Evolutionary conservation across 2,888 invertebrate species (phyloP).

Genomic region (Mimumesa dahlbomi): DNA sequence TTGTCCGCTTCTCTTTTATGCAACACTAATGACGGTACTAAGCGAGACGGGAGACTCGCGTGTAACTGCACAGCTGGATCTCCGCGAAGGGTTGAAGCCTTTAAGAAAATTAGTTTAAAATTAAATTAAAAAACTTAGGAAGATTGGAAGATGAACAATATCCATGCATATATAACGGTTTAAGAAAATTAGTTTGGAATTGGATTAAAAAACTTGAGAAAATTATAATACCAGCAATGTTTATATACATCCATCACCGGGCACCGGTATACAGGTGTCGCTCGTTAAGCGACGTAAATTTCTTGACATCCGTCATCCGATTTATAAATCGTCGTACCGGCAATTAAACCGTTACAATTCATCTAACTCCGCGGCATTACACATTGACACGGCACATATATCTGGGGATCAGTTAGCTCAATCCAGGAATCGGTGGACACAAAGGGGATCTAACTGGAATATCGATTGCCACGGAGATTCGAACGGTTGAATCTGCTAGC

Average conservation of each 20-base stretch:
- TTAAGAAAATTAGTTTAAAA: slow-evolving; percentile 59
- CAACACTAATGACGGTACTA: slow-evolving; percentile 50
- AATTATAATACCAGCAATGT: slow-evolving; percentile 28
- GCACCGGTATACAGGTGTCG: too few relatives aligned
- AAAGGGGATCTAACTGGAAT: slow-evolving; percentile 5
- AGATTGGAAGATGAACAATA: slow-evolving; percentile 53
- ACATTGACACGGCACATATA: slow-evolving; percentile 27
- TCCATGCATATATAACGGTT: slow-evolving; percentile 45
- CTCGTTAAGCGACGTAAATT: slow-evolving; percentile 24
- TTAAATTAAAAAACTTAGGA: slow-evolving; percentile 59
- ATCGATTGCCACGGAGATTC: slow-evolving; percentile 14
- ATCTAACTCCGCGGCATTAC: slow-evolving; percentile 29
- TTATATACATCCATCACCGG: not conserved
- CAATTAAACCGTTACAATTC: slow-evolving; percentile 46
- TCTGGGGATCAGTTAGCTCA: slow-evolving; percentile 38
- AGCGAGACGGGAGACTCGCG: slow-evolving; percentile 27
- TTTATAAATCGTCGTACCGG: slow-evolving; percentile 41
- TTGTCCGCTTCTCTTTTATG: slow-evolving; percentile 41
- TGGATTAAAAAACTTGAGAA: slow-evolving; percentile 43
- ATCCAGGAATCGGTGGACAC: slow-evolving; percentile 41
- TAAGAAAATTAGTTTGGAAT: slow-evolving; percentile 54
- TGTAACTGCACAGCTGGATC: slow-evolving; percentile 21
- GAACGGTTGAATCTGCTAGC: slow-evolving; percentile 5
- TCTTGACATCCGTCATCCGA: slow-evolving; percentile 33
- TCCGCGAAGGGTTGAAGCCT: slow-evolving; percentile 32